Evolutionary conservation across 2,113 vertebrate genomes (phyloP).

Genomic region (Takifugu flavidus): DNA sequence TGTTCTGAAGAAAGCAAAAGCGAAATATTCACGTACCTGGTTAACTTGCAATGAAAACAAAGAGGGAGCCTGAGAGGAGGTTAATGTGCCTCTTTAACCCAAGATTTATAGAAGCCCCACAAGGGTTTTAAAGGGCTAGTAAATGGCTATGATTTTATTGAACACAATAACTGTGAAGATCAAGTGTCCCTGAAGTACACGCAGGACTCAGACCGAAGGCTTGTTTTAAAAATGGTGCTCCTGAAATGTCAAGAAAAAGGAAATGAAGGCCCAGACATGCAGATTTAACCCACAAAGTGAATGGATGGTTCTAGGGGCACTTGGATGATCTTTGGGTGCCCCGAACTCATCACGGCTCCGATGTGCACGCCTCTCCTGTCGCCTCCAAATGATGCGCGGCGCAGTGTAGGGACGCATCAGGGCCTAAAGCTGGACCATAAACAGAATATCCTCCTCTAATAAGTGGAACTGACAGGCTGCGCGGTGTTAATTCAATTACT

Average conservation of each 20-base stretch:
- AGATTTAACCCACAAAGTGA: too few relatives aligned
- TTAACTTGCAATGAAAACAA: constrained; percentile 60
- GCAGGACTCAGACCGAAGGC: constrained; percentile 16
- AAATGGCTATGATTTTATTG: constrained; percentile 43
- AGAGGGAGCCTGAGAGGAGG: constrained; percentile 50
- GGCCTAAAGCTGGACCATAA: constrained; percentile 25
- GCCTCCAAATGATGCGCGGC: constrained; percentile 36
- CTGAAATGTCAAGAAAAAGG: constrained; percentile 3
- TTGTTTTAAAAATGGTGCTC: constrained; percentile 3
- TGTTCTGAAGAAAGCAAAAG: constrained; percentile 57
- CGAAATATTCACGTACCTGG: constrained; percentile 50
- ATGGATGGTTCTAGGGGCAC: too few relatives aligned
- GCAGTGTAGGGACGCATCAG: constrained; percentile 7
- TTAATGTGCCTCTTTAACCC: constrained; percentile 64
- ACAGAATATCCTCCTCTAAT: constrained; percentile 39
- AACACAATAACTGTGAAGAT: constrained; percentile 48
- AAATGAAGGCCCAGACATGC: too few relatives aligned
- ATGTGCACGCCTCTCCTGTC: too few relatives aligned
- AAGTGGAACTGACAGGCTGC: constrained; percentile 46
- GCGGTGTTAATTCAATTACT: constrained; percentile 49
- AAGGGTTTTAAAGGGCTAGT: constrained; percentile 54
- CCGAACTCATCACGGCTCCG: too few relatives aligned
- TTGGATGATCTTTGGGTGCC: too few relatives aligned
- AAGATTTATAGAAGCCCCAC: constrained; percentile 49
- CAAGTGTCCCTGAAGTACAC: constrained; percentile 11